A percentile compares a stretch with the other conserved stretches of the same genome.
These are phyloP conservation scores for Anthophora plumipes DNA, from an alignment of 2,888 invertebrate species.

Conservation along the genomic window DNA sequence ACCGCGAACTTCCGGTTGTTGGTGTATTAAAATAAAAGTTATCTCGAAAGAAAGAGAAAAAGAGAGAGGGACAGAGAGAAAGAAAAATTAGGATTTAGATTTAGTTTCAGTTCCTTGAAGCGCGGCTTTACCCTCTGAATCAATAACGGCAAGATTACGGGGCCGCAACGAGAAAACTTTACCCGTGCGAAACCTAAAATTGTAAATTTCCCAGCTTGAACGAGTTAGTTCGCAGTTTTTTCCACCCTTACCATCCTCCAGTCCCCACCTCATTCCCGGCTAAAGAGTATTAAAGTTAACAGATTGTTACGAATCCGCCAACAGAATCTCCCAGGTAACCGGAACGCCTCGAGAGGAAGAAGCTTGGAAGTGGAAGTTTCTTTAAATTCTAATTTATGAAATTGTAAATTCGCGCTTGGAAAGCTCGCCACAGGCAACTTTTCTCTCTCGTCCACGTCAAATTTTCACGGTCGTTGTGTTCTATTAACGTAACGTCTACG, in stretches of 20 bases:
- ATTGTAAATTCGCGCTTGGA: conserved; percentile 8
- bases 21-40: conserved; percentile 28
- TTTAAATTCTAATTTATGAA: conserved; percentile 48
- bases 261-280: neutral
- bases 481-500: neutral
- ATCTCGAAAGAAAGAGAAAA: too few relatives aligned
- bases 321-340: conserved; percentile 20
- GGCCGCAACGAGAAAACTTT: conserved; percentile 58
- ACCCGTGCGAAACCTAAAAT: conserved; percentile 43
- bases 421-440: neutral
- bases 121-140: conserved; percentile 39
- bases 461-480: neutral
- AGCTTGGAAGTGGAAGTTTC: conserved; percentile 19
- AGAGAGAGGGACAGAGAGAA: neutral
- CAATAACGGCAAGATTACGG: conserved; percentile 52
- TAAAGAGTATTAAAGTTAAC: conserved; percentile 57
- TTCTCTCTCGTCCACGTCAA: neutral
- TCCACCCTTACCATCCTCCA: neutral
- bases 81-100: conserved; percentile 37
- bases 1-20: neutral
- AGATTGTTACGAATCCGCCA: conserved; percentile 53
- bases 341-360: neutral
- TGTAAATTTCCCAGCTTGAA: conserved; percentile 56
- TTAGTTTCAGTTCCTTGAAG: conserved; percentile 36
- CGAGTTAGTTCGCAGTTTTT: conserved; percentile 48